Percentiles rank a stretch among this genome's conserved stretches.
Evolutionary conservation across 37 sponge, comb jelly and placozoan species (phyloP).

Genomic region (Ianthella basta): DNA sequence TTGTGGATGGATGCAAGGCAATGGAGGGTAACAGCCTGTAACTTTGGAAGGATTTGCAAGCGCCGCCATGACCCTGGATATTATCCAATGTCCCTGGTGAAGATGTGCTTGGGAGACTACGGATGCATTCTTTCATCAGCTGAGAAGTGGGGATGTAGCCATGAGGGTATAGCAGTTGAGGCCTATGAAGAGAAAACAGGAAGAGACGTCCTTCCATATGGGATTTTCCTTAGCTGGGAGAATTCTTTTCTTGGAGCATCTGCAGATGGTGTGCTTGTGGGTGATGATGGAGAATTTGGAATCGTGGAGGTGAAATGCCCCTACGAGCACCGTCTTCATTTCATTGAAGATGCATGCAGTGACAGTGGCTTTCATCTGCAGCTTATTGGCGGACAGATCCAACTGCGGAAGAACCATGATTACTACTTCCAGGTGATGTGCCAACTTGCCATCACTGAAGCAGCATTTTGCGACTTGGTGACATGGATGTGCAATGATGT

Average conservation of each 20-base stretch:
- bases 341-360: background rate
- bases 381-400: background rate
- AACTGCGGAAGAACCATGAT: background rate
- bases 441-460: background rate
- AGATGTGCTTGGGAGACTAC: too few species aligned
- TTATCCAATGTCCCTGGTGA: background rate
- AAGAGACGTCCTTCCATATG: too few species aligned
- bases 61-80: background rate
- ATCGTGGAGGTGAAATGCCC: conserved; percentile 5
- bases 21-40: conserved; percentile 26
- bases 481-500: too few species aligned
- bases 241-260: too few species aligned
- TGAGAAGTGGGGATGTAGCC: too few species aligned
- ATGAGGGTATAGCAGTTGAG: too few species aligned
- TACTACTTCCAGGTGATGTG: background rate
- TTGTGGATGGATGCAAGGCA: conserved; percentile 40
- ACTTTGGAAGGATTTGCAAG: conserved; percentile 46
- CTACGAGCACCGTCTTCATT: background rate
- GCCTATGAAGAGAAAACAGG: too few species aligned
- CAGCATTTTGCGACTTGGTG: too few species aligned
- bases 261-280: too few species aligned
- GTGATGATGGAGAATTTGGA: too few species aligned
- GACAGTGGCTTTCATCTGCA: background rate
- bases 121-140: too few species aligned
- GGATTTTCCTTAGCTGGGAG: background rate